These are phyloP conservation scores for Sebastes steindachneri DNA, from an alignment of 2,797 vertebrate genomes.

Conservation along the genomic window DNA sequence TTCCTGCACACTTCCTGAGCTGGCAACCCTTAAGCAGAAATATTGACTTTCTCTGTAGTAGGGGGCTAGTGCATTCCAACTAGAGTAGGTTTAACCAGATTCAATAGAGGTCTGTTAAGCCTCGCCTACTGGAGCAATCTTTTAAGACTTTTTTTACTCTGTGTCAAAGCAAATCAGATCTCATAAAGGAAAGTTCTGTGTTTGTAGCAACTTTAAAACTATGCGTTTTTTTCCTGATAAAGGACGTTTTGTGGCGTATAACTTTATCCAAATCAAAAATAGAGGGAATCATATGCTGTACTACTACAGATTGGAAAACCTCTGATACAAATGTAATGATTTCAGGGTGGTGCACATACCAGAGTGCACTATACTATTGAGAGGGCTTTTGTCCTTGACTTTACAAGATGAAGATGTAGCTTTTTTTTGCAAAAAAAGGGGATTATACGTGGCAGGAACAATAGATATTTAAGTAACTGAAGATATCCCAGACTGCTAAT, in stretches of 20 bases:
- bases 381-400: background rate
- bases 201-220: background rate
- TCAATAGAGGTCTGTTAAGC: background rate
- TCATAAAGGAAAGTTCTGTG: background rate
- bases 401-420: background rate
- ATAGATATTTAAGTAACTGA: background rate
- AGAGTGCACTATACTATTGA: background rate
- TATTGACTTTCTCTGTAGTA: conserved; percentile 16
- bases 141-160: background rate
- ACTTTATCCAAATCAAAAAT: background rate
- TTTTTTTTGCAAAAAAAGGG: background rate
- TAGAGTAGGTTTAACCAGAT: conserved; percentile 10
- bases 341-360: background rate
- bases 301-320: background rate
- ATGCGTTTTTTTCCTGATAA: background rate
- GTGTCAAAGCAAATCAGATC: background rate
- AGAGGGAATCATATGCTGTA: background rate
- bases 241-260: background rate
- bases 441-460: background rate
- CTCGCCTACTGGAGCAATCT: background rate
- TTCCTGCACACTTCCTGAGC: background rate
- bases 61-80: background rate
- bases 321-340: background rate
- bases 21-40: background rate
- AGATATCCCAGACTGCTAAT: background rate